phyloP scores from a whole-genome alignment of 2,113 vertebrate genomes.

The Gorsachius goisagi region DNA sequence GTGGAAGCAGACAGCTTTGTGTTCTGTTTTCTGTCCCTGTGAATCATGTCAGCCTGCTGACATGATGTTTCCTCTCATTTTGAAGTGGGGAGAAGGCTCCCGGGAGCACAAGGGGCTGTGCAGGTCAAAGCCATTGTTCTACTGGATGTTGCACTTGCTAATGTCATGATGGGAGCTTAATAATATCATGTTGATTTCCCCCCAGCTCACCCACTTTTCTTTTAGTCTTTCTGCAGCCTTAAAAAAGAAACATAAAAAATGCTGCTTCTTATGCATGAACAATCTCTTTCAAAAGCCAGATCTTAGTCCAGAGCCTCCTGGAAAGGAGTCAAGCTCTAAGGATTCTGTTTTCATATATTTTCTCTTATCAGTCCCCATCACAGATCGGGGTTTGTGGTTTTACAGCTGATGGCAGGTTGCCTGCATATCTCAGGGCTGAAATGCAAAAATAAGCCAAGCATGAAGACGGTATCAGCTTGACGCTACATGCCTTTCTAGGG shows the following conservation, averaged over 20 bases:
- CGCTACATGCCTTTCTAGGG: constrained; percentile 61
- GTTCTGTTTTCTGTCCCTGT: constrained; percentile 26
- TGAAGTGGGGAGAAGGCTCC: constrained; percentile 1
- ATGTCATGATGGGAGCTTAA: neutral
- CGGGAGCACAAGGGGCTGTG: neutral
- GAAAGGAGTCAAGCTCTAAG: constrained; percentile 55
- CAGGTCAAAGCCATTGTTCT: constrained; percentile 46
- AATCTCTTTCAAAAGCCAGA: constrained; percentile 56
- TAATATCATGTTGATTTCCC: neutral
- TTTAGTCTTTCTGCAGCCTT: constrained; percentile 21
- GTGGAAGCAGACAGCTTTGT: neutral
- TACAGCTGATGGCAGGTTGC: constrained; percentile 68
- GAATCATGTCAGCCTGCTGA: neutral
- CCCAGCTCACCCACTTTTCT: neutral
- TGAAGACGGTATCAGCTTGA: constrained; percentile 68
- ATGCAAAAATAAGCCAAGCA: constrained; percentile 61
- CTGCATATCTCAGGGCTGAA: constrained; percentile 64
- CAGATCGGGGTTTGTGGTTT: constrained; percentile 61
- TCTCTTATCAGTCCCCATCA: constrained; percentile 58
- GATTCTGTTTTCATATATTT: constrained; percentile 65
- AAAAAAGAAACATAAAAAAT: constrained; percentile 3
- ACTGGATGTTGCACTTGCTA: neutral
- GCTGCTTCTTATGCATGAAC: constrained; percentile 32
- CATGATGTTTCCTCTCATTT: constrained; percentile 20
- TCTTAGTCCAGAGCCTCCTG: constrained; percentile 39